Conservation (phyloP, 2,113 vertebrate species). For the Eleginops maclovinus region DNA sequence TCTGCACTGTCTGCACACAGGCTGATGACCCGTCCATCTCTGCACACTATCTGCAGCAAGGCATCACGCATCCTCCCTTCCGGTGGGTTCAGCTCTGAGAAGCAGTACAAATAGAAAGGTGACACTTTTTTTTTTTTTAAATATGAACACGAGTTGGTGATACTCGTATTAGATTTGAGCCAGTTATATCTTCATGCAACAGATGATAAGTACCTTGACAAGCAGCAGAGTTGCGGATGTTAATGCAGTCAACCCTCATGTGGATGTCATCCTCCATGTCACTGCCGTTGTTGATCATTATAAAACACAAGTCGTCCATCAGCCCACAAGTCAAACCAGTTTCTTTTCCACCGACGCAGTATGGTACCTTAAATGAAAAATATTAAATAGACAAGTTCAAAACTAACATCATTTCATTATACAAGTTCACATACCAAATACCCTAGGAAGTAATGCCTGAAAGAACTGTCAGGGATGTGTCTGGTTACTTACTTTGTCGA, state of each 20-base stretch:
- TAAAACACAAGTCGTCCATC: conserved; percentile 94
- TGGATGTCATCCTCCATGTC: conserved; percentile 94
- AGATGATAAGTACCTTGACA: conserved; percentile 87
- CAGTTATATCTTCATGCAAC: background rate
- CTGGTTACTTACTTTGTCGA: conserved; percentile 82
- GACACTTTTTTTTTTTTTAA: background rate
- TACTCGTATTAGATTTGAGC: background rate
- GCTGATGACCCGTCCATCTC: conserved; percentile 92
- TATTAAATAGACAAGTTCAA: background rate
- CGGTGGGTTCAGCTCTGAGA: conserved; percentile 90
- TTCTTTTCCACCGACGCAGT: conserved; percentile 95
- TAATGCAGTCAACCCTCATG: conserved; percentile 93
- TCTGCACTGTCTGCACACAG: conserved; percentile 94
- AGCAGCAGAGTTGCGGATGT: conserved; percentile 88
- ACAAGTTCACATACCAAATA: too few species aligned
- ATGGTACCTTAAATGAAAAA: conserved; percentile 87
- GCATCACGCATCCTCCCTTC: conserved; percentile 91
- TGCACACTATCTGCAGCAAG: conserved; percentile 93
- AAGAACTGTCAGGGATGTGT: background rate
- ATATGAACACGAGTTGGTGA: background rate
- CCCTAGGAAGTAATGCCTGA: background rate
- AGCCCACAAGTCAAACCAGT: conserved; percentile 97
- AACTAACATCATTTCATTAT: background rate
- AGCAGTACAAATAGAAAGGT: background rate
- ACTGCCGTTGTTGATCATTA: conserved; percentile 88